Evolutionary conservation across 2,113 vertebrate species (phyloP).

Genomic region (Hemiprocne comata): DNA sequence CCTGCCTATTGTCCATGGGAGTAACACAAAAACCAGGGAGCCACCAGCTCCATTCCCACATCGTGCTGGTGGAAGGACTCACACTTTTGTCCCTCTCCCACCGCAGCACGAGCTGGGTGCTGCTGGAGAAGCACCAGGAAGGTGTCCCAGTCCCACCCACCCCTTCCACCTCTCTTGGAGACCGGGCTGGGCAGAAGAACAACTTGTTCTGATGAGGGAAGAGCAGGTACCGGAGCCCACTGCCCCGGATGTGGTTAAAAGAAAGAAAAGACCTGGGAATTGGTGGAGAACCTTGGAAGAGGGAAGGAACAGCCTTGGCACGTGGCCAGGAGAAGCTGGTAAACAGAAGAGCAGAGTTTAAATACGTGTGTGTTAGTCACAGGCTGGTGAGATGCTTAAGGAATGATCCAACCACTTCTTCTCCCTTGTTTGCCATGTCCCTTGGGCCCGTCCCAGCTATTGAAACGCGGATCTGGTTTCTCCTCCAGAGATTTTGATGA

Average conservation of each 20-base stretch:
- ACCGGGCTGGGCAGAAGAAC: background rate
- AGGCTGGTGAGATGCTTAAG: background rate
- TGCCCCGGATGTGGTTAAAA: background rate
- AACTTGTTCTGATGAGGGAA: background rate
- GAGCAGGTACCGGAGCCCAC: background rate
- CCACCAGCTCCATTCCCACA: background rate
- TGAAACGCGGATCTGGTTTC: background rate
- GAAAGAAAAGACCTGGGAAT: background rate
- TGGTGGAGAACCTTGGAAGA: background rate
- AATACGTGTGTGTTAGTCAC: background rate
- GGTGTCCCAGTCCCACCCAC: background rate
- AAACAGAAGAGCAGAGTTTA: background rate
- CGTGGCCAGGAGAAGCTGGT: background rate
- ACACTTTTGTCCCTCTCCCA: background rate
- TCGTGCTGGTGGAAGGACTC: background rate
- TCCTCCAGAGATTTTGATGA: background rate
- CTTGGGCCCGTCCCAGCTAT: background rate
- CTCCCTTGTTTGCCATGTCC: background rate
- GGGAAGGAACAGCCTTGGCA: background rate
- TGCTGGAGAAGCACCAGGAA: background rate
- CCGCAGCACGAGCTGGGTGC: fast-evolving
- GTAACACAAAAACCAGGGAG: background rate
- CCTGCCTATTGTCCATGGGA: background rate
- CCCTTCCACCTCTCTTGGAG: background rate
- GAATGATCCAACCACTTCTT: background rate